A percentile compares a stretch with the other conserved stretches of the same genome.
phyloP scores from a whole-genome alignment of 1,140 invertebrate species.

The Lasioglossum baleicum region DNA sequence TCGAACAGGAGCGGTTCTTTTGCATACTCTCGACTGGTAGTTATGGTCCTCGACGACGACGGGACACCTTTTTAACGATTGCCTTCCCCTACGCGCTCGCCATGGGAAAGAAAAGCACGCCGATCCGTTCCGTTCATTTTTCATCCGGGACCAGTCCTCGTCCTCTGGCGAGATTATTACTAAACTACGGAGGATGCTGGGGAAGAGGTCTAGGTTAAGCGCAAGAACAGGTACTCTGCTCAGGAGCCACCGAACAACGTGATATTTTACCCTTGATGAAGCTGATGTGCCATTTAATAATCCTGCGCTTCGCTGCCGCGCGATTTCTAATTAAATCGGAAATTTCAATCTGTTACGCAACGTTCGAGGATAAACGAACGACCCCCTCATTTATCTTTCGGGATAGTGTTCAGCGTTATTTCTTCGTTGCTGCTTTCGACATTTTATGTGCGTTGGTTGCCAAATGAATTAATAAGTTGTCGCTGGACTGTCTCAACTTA shows the following conservation, averaged over 20 bases:
- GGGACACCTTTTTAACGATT: slow-evolving; percentile 58
- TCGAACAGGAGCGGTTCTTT: slow-evolving; percentile 7
- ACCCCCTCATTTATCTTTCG: too few species aligned
- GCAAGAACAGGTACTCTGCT: slow-evolving; percentile 25
- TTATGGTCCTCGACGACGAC: slow-evolving; percentile 17
- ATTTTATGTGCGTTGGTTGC: too few species aligned
- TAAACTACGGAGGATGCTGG: slow-evolving; percentile 23
- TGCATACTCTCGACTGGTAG: slow-evolving; percentile 10
- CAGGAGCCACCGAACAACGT: neutral
- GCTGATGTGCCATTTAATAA: neutral
- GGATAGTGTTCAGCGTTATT: too few species aligned
- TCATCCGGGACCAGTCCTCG: slow-evolving; percentile 57
- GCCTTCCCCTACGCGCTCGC: neutral
- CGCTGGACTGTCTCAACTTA: too few species aligned
- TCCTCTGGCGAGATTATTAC: slow-evolving; percentile 58
- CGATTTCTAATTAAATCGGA: slow-evolving; percentile 1
- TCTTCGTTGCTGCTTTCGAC: too few species aligned
- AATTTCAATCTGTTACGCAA: neutral
- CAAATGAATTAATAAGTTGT: too few species aligned
- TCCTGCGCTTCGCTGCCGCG: neutral
- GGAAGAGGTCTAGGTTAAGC: slow-evolving; percentile 48
- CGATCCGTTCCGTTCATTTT: slow-evolving; percentile 55
- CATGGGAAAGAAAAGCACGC: slow-evolving; percentile 42
- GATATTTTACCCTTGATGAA: neutral
- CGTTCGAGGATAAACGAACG: neutral